A percentile compares a stretch with the other conserved stretches of the same genome.
These are phyloP conservation scores for Probosciger aterrimus DNA, from an alignment of 2,113 vertebrate genomes.

Conservation along the genomic window DNA sequence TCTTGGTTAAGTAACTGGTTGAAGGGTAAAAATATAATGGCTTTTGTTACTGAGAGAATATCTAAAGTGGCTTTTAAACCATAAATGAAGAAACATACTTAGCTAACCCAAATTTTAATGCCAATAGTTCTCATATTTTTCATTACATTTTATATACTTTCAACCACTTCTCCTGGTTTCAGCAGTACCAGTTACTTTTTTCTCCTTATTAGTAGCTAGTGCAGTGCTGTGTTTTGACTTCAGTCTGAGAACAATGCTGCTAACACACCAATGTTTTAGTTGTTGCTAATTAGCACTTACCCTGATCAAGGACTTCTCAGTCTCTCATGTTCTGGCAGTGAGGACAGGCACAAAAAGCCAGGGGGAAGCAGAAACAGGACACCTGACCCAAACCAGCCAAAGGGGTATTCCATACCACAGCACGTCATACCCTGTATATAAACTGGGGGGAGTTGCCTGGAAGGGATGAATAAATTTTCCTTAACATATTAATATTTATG, in stretches of 20 bases:
- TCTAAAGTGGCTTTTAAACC: not conserved
- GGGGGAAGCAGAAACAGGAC: not conserved
- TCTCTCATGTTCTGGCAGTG: not conserved
- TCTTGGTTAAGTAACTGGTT: not conserved
- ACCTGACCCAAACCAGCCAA: not conserved
- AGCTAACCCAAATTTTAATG: not conserved
- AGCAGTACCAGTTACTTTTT: not conserved
- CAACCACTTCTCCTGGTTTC: not conserved
- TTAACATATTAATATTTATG: constrained; percentile 65
- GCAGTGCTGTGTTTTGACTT: too few relatives aligned
- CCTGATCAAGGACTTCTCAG: not conserved
- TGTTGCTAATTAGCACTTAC: not conserved
- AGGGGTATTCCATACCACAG: not conserved
- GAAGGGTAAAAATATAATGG: not conserved
- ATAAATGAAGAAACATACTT: not conserved
- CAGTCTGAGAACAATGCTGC: not conserved
- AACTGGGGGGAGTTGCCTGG: not conserved
- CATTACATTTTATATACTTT: constrained; percentile 47
- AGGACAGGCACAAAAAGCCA: not conserved
- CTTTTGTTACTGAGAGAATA: not conserved
- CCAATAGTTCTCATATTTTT: not conserved
- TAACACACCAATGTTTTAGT: not conserved
- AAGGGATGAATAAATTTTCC: not conserved
- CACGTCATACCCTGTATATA: not conserved
- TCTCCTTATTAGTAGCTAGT: not conserved